Evolutionary conservation across 1,140 invertebrate genomes (phyloP).

Genomic region (Lineus longissimus): DNA sequence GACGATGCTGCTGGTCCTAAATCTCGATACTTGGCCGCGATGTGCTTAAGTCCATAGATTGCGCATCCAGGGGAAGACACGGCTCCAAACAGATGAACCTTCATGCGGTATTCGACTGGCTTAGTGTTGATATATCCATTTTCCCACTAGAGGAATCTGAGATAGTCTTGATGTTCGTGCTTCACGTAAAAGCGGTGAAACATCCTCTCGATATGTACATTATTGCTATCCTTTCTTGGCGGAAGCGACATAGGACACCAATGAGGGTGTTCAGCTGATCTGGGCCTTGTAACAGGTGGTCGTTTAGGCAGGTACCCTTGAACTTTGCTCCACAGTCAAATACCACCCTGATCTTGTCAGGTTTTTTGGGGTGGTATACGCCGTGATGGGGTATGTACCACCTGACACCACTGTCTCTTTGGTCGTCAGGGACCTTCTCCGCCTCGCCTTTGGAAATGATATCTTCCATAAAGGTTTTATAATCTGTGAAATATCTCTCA

Average conservation of each 20-base stretch:
- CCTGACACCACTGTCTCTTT: background rate
- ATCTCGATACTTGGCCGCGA: background rate
- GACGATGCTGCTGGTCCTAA: background rate
- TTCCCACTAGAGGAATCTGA: too few relatives aligned
- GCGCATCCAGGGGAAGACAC: too few relatives aligned
- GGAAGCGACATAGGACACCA: slow-evolving; percentile 9
- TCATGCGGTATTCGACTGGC: too few relatives aligned
- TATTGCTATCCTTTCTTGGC: background rate
- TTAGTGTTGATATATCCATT: too few relatives aligned
- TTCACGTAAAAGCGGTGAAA: slow-evolving; percentile 1
- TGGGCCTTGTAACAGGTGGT: slow-evolving; percentile 11
- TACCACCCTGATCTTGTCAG: slow-evolving; percentile 10
- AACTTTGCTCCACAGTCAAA: slow-evolving; percentile 13
- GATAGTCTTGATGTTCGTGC: too few relatives aligned
- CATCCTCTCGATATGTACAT: slow-evolving; percentile 10
- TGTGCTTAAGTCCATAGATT: background rate
- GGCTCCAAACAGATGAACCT: too few relatives aligned
- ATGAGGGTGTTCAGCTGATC: slow-evolving; percentile 9
- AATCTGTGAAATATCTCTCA: background rate
- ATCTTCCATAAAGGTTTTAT: background rate
- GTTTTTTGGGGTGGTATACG: slow-evolving; percentile 14
- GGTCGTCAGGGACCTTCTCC: too few relatives aligned
- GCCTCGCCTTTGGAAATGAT: too few relatives aligned
- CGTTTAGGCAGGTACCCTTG: slow-evolving; percentile 6
- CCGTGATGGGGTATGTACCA: slow-evolving; percentile 5